These are phyloP conservation scores for Lasiommata megera DNA, from an alignment of 2,888 invertebrate species.

Conservation along the genomic window DNA sequence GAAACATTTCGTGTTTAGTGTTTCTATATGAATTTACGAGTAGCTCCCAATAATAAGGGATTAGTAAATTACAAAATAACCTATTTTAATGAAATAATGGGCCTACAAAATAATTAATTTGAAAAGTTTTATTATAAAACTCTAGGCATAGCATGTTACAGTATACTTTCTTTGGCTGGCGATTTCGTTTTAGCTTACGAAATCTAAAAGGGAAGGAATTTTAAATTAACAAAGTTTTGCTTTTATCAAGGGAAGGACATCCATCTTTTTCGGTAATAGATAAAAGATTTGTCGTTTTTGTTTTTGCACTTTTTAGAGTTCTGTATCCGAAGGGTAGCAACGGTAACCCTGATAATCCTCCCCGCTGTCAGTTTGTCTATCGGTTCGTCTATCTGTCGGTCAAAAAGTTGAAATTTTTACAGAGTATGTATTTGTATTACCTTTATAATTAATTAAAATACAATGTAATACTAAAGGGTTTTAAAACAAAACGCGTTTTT, in stretches of 20 bases:
- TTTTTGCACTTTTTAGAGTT: not conserved
- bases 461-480: too few relatives aligned
- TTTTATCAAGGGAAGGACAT: conserved; percentile 5
- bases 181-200: conserved; percentile 2
- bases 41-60: too few relatives aligned
- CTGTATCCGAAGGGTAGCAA: too few relatives aligned
- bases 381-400: too few relatives aligned
- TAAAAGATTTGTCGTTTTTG: conserved; percentile 1
- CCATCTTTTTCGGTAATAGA: conserved; percentile 4
- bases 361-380: too few relatives aligned
- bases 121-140: not conserved
- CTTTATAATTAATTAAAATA: too few relatives aligned
- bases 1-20: too few relatives aligned
- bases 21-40: too few relatives aligned
- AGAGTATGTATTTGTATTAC: too few relatives aligned
- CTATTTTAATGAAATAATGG: not conserved
- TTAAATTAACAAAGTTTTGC: conserved; percentile 13
- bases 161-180: not conserved
- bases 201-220: not conserved
- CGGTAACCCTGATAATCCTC: too few relatives aligned
- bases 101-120: not conserved
- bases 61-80: not conserved
- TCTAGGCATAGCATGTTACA: conserved; percentile 1
- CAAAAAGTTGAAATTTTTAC: too few relatives aligned
- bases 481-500: too few relatives aligned